These are phyloP conservation scores for Stictocephala bisonia DNA, from an alignment of 2,888 invertebrate species.

Conservation along the genomic window DNA sequence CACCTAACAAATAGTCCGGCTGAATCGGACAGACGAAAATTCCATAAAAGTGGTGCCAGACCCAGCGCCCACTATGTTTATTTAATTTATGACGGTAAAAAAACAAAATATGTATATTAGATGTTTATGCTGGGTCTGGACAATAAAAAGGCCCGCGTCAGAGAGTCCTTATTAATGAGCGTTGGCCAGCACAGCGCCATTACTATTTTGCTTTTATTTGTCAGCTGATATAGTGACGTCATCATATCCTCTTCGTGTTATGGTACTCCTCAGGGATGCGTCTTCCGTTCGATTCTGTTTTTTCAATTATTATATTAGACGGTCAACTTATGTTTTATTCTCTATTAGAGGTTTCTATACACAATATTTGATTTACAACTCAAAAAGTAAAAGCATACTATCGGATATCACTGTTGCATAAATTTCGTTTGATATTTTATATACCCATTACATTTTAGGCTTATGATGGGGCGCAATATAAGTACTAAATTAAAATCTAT, in stretches of 20 bases:
- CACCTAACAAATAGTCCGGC: constrained; percentile 37
- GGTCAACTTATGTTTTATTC: too few species aligned
- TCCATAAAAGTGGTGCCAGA: constrained; percentile 42
- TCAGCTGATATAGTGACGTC: constrained; percentile 27
- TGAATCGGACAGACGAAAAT: constrained; percentile 41
- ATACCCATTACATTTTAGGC: too few species aligned
- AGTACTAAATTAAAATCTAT: too few species aligned
- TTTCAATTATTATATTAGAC: too few species aligned
- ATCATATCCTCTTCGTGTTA: not conserved
- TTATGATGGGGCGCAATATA: too few species aligned
- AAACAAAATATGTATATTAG: constrained; percentile 51
- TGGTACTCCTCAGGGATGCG: not conserved
- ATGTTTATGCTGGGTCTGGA: constrained; percentile 48
- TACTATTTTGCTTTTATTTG: constrained; percentile 34
- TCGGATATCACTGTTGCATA: too few species aligned
- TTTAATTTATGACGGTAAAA: constrained; percentile 49
- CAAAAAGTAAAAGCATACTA: too few species aligned
- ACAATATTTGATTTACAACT: too few species aligned
- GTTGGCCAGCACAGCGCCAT: constrained; percentile 28
- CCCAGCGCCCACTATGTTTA: constrained; percentile 42
- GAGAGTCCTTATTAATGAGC: constrained; percentile 39
- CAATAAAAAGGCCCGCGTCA: constrained; percentile 40
- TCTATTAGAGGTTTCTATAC: too few species aligned
- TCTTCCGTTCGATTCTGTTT: not conserved
- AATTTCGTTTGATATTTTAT: too few species aligned